phyloP scores from a whole-genome alignment of 2,113 vertebrate genomes.

The Hydrochoerus hydrochaeris region DNA sequence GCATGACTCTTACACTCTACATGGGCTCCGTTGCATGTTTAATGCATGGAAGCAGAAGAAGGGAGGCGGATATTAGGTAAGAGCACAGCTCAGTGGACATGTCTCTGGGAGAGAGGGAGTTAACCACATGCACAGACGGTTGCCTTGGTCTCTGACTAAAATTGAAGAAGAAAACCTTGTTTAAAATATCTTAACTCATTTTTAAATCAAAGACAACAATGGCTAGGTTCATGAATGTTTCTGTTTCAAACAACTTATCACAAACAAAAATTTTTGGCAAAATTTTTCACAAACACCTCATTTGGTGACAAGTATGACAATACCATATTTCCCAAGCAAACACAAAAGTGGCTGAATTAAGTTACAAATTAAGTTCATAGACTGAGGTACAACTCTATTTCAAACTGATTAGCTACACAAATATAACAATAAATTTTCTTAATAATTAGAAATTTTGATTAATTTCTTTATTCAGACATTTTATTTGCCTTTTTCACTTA shows the following conservation, averaged over 20 bases:
- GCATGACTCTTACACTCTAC: slow-evolving; percentile 63
- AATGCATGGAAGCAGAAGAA: slow-evolving; percentile 52
- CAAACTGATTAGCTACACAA: background rate
- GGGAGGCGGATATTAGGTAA: slow-evolving; percentile 33
- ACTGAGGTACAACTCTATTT: background rate
- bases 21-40: slow-evolving; percentile 50
- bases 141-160: slow-evolving; percentile 41
- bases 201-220: background rate
- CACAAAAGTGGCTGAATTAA: too few relatives aligned
- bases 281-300: too few relatives aligned
- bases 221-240: too few relatives aligned
- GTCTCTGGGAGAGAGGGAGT: slow-evolving; percentile 23
- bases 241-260: too few relatives aligned
- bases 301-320: too few relatives aligned
- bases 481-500: background rate
- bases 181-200: background rate
- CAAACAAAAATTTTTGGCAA: too few relatives aligned
- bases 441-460: background rate
- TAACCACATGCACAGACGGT: background rate
- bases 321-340: too few relatives aligned
- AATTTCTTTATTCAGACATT: background rate
- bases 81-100: background rate
- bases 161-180: background rate
- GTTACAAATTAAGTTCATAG: too few relatives aligned
- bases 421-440: background rate